Evolutionary conservation across 1,140 invertebrate species (phyloP), one percentile per base, ranked within the genome.

Genomic region (Drosophila aff.): DNA sequence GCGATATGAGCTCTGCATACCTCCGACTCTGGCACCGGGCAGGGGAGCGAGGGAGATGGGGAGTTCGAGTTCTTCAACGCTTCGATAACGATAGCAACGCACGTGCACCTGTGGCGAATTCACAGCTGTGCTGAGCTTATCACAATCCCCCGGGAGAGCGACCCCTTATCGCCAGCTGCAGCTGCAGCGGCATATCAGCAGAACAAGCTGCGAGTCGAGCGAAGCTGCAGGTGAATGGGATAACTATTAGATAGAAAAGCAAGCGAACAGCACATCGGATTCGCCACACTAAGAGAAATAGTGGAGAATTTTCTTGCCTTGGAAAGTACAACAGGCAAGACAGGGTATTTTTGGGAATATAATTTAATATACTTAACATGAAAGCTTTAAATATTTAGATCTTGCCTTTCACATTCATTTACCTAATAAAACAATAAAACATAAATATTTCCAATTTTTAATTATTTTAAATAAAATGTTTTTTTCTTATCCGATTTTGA

Each of bases 81-180:
- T 21, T 31, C 15, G 74, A 77, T 61, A 78, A 31, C 65, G 41
- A 55, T 66, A 49, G 11, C 52, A 38, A 38, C 44, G 80, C 80
- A 82, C 75, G 75, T 82, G 80, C 80, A 82, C 36, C 67, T 50
- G 57, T 60, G 43, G 80, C 57, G 43, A 80, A 80, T 75, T 75
- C 77, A 68, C 49, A 75, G 58, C 68, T 73, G 59, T 62, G 40
- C 23, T 40, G 13, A 43, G 58, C 64, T 65, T 72, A 77, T 60
- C 67, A 28, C 16, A 50, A 10, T 16, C 7, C 10, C 40, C 23
- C 43, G 10, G 5, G 44, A 2, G 23, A 16, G 15, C 9, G 6
- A 16, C 23, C 6, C n/a, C 33, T 52, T 73, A 73, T 74, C 71
- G 23, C 18, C 13, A 67, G 47, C 21, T 76, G 75, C 75, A 77